phyloP scores from a whole-genome alignment of 2,113 vertebrate genomes.

The Rafetus swinhoei region DNA sequence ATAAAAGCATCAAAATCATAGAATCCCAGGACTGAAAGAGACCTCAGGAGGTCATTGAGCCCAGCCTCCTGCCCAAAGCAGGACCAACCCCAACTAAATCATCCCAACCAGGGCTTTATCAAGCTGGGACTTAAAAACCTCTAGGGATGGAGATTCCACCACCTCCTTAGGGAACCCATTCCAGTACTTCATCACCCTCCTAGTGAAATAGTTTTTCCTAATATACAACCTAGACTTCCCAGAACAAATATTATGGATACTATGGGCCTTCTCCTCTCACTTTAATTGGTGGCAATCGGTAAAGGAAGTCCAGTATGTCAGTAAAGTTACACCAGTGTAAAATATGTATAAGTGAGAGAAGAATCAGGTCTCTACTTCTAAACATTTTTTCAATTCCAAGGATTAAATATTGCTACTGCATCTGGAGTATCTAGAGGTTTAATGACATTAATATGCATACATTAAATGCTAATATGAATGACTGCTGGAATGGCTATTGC shows the following conservation, averaged over 20 bases:
- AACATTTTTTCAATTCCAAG: background rate
- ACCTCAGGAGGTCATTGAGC: too few species aligned
- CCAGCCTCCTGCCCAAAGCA: too few species aligned
- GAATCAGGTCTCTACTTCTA: background rate
- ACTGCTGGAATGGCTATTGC: rapidly evolving
- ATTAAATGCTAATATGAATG: background rate
- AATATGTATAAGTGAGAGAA: rapidly evolving
- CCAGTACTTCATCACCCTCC: too few species aligned
- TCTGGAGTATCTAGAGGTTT: background rate
- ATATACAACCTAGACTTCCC: too few species aligned
- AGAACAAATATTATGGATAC: background rate
- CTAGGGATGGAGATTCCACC: too few species aligned
- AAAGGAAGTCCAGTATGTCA: background rate
- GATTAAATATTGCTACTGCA: background rate
- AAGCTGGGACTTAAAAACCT: too few species aligned
- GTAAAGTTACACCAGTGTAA: background rate
- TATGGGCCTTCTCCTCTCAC: background rate
- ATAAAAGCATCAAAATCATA: background rate
- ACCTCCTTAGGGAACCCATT: too few species aligned
- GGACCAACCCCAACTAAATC: too few species aligned
- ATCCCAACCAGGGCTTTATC: too few species aligned
- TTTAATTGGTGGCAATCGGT: background rate
- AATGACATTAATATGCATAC: rapidly evolving
- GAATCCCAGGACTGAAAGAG: too few species aligned
- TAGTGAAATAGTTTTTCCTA: too few species aligned